Percentiles rank a stretch among this genome's conserved stretches.
phyloP scores from a whole-genome alignment of 1,140 invertebrate species.

The Trichonephila inaurata region DNA sequence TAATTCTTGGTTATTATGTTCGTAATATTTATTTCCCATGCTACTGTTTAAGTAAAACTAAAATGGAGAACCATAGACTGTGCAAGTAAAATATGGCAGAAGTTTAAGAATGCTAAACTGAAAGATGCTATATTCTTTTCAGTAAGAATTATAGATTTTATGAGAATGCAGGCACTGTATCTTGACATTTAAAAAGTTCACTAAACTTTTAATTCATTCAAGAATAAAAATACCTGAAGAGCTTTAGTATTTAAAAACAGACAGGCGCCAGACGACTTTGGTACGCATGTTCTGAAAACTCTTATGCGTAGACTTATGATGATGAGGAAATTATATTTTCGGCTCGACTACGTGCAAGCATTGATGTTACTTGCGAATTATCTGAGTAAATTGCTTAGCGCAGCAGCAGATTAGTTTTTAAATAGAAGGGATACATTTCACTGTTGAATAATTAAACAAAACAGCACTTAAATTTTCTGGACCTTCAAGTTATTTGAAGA shows the following conservation, averaged over 20 bases:
- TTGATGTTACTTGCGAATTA: not conserved
- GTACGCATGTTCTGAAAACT: not conserved
- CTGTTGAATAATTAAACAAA: not conserved
- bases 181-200: not conserved
- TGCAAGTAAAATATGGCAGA: too few species aligned
- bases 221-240: not conserved
- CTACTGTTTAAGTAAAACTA: too few species aligned
- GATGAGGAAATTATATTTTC: not conserved
- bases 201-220: slow-evolving; percentile 5
- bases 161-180: too few species aligned
- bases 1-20: too few species aligned
- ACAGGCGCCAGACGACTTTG: not conserved
- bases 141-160: too few species aligned
- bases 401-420: not conserved
- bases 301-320: not conserved
- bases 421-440: not conserved
- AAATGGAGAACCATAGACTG: too few species aligned
- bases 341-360: not conserved
- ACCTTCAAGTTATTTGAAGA: too few species aligned
- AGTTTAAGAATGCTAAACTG: too few species aligned
- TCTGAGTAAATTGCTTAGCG: not conserved
- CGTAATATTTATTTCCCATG: too few species aligned
- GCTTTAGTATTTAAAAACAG: not conserved
- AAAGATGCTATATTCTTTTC: too few species aligned
- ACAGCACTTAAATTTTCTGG: not conserved